phyloP scores from a whole-genome alignment of 2,797 vertebrate species.

The Enteromius argenteus region DNA sequence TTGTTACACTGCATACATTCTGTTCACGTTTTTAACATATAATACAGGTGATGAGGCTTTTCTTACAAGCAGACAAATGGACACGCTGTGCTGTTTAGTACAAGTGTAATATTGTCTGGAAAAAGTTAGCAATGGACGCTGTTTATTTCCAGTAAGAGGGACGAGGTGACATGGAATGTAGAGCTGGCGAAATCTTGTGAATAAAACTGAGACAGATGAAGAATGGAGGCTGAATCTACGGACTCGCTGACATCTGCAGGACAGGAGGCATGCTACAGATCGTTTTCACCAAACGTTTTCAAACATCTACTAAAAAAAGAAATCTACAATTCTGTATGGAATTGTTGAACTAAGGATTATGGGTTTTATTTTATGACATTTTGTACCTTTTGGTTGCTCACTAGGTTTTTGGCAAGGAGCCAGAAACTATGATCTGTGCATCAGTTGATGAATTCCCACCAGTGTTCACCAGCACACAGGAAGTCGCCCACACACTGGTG shows the following conservation, averaged over 20 bases:
- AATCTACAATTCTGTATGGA: background rate
- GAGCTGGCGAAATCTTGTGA: background rate
- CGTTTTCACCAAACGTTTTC: background rate
- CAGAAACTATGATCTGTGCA: background rate
- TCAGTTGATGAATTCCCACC: background rate
- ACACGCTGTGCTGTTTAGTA: background rate
- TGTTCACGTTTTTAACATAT: background rate
- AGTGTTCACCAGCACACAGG: background rate
- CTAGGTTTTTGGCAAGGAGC: background rate
- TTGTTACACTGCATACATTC: background rate
- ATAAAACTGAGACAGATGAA: conserved; percentile 5
- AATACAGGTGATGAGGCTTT: background rate
- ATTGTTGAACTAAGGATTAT: background rate
- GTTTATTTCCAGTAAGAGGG: conserved; percentile 6
- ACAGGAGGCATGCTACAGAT: background rate
- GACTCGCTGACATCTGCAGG: background rate
- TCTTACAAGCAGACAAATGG: too few species aligned
- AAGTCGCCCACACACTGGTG: conserved; percentile 16
- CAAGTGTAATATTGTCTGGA: background rate
- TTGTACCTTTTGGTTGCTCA: background rate
- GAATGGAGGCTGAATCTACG: background rate
- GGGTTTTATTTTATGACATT: background rate
- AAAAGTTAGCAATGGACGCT: background rate
- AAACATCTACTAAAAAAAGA: too few species aligned
- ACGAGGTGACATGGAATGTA: background rate